These are phyloP conservation scores for Tribolium freemani DNA, from an alignment of 2,888 invertebrate genomes.

Conservation along the genomic window DNA sequence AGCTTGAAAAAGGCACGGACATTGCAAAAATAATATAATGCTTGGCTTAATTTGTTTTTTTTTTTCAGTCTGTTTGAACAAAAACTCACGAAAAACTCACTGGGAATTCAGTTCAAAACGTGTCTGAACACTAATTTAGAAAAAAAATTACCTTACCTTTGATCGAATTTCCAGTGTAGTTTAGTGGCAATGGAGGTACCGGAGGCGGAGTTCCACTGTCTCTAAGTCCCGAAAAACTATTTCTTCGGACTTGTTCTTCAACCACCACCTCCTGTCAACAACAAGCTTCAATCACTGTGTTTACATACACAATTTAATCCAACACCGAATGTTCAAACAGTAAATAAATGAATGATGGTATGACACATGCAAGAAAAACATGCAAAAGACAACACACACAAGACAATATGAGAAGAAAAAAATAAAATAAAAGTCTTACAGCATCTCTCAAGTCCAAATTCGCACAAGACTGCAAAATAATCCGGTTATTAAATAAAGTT, in stretches of 20 bases:
- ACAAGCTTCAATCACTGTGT: neutral
- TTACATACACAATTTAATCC: neutral
- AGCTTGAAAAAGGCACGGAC: too few species aligned
- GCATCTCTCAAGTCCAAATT: constrained; percentile 68
- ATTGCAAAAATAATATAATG: too few species aligned
- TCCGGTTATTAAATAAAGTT: constrained; percentile 7
- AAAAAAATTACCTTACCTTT: constrained; percentile 54
- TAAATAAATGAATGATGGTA: constrained; percentile 29
- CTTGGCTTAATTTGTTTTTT: too few species aligned
- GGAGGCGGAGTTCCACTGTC: constrained; percentile 76
- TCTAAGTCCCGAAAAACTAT: constrained; percentile 60
- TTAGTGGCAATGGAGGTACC: constrained; percentile 76
- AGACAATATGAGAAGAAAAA: constrained; percentile 32
- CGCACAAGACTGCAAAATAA: constrained; percentile 73
- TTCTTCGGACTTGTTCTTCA: constrained; percentile 59
- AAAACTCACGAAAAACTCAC: too few species aligned
- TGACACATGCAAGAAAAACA: constrained; percentile 43
- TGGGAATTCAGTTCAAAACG: too few species aligned
- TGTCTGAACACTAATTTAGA: too few species aligned
- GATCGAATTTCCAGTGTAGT: constrained; percentile 67
- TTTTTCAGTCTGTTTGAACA: too few species aligned
- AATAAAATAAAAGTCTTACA: constrained; percentile 63
- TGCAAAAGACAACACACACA: constrained; percentile 47
- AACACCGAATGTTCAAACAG: neutral
- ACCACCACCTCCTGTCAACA: constrained; percentile 54